Evolutionary conservation across 1,140 invertebrate species (phyloP).

Genomic region (Aleiodes sp.): DNA sequence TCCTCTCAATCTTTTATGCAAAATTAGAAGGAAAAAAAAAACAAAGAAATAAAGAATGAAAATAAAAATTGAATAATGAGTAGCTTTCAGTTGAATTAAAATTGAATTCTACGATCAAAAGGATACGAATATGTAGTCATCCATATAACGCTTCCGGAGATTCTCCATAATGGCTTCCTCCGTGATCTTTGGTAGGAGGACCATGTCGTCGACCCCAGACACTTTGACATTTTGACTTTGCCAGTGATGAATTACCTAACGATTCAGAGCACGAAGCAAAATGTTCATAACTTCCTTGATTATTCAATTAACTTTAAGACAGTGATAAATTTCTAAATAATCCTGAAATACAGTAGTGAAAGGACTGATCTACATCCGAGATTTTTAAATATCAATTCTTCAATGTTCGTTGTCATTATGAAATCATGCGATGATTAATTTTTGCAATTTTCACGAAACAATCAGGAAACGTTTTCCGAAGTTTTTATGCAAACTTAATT

Average conservation of each 20-base stretch:
- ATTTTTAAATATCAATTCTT: too few species aligned
- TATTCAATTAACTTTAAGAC: too few species aligned
- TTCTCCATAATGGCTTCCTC: conserved; percentile 81
- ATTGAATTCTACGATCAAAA: conserved; percentile 51
- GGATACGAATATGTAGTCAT: conserved; percentile 82
- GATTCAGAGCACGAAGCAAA: conserved; percentile 9
- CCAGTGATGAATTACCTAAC: conserved; percentile 78
- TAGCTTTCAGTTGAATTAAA: not conserved
- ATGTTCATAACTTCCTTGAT: too few species aligned
- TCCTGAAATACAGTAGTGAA: too few species aligned
- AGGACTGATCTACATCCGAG: too few species aligned
- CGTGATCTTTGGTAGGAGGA: conserved; percentile 77
- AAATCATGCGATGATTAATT: too few species aligned
- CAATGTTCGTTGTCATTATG: too few species aligned
- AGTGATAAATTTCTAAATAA: too few species aligned
- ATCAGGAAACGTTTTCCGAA: too few species aligned
- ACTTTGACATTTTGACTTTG: conserved; percentile 81
- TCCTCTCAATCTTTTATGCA: conserved; percentile 18
- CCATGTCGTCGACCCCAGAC: conserved; percentile 84
- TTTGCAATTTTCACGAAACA: too few species aligned
- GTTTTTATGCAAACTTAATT: too few species aligned
- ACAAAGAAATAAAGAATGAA: not conserved
- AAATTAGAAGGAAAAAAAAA: not conserved
- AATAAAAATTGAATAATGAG: not conserved
- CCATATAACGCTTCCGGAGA: conserved; percentile 77